phyloP scores from a whole-genome alignment of 64 coral and sea anemone species.

The Actinia tenebrosa region DNA sequence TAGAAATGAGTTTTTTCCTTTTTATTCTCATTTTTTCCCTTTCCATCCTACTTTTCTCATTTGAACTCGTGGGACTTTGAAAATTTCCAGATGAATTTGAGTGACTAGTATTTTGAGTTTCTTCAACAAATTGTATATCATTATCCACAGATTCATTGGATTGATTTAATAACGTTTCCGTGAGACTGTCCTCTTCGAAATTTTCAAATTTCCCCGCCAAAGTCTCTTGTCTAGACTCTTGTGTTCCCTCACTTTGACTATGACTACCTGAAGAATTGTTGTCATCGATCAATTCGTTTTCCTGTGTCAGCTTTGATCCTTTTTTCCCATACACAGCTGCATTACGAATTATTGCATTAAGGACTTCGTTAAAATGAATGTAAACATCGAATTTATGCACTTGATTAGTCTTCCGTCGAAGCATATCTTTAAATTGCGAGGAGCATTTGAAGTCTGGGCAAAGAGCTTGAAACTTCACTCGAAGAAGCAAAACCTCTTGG shows the following conservation, averaged over 20 bases:
- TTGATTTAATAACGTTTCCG: background rate
- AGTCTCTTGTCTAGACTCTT: background rate
- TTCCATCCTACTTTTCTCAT: background rate
- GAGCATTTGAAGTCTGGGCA: conserved; percentile 53
- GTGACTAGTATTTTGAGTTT: background rate
- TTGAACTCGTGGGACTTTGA: background rate
- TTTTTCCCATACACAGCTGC: background rate
- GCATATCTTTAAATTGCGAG: conserved; percentile 46
- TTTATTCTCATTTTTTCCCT: background rate
- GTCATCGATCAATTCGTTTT: background rate
- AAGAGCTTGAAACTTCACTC: conserved; percentile 54
- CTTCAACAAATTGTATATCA: conserved; percentile 26
- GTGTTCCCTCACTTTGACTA: background rate
- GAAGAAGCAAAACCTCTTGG: conserved; percentile 50
- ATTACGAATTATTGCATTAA: background rate
- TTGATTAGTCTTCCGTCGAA: conserved; percentile 32
- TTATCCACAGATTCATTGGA: background rate
- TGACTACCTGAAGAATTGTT: background rate
- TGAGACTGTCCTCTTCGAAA: background rate
- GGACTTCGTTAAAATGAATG: conserved; percentile 45
- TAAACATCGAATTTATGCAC: conserved; percentile 45
- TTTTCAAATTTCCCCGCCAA: conserved; percentile 57
- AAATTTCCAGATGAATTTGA: background rate
- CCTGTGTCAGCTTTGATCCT: background rate
- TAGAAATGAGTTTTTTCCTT: conserved; percentile 31